Evolutionary conservation across 2,113 vertebrate genomes (phyloP).

Genomic region (Cebidichthys violaceus): DNA sequence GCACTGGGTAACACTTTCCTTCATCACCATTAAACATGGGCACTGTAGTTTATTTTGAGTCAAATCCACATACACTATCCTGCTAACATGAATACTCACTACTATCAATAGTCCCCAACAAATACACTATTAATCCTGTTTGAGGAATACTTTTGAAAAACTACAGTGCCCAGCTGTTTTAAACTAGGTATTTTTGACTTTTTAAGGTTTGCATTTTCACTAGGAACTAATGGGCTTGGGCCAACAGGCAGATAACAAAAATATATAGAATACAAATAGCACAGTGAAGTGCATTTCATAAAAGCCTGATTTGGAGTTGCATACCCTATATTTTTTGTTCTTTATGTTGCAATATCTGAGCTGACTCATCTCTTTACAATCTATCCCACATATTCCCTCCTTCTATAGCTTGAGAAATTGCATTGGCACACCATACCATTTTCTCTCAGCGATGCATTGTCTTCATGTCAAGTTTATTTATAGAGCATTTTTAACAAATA

Average conservation of each 20-base stretch:
- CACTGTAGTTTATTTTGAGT: constrained; percentile 5
- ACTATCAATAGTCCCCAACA: not conserved
- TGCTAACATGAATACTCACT: not conserved
- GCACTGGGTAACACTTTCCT: not conserved
- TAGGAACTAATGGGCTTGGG: not conserved
- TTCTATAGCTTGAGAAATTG: constrained; percentile 9
- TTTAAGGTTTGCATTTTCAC: not conserved
- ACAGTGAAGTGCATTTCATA: not conserved
- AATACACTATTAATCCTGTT: constrained; percentile 1
- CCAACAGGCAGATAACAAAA: not conserved
- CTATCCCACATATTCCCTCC: constrained; percentile 5
- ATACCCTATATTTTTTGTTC: not conserved
- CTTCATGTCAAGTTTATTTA: constrained; percentile 17
- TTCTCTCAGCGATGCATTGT: constrained; percentile 10
- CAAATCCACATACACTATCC: not conserved
- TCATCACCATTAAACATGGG: not conserved
- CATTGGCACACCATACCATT: not conserved
- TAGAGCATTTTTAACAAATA: not conserved
- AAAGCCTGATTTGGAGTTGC: constrained; percentile 1
- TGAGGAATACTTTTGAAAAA: not conserved
- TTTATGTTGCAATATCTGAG: not conserved
- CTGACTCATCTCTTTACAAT: constrained; percentile 13
- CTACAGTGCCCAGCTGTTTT: not conserved
- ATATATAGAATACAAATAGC: not conserved
- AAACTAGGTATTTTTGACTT: not conserved